Conservation (phyloP, 1,140 invertebrate species). For the Venustaconcha ellipsiformis region DNA sequence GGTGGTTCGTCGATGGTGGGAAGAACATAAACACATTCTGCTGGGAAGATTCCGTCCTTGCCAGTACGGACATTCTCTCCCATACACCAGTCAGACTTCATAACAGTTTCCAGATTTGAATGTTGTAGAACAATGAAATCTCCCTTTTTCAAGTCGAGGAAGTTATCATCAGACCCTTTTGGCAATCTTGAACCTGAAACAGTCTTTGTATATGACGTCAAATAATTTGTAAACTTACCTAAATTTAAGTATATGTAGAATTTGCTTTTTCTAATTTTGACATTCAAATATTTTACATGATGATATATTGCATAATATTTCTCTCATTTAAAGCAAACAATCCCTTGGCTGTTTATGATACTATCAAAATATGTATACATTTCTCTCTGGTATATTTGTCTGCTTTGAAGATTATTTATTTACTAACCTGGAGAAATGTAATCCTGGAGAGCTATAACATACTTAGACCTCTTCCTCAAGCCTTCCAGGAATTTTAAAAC, state of each 20-base stretch:
- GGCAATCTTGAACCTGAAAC: neutral
- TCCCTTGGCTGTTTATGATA: too few relatives aligned
- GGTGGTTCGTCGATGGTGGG: conserved; percentile 95
- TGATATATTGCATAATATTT: too few relatives aligned
- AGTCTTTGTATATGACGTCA: too few relatives aligned
- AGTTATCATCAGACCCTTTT: conserved; percentile 83
- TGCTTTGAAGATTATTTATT: too few relatives aligned
- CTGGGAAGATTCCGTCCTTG: conserved; percentile 88
- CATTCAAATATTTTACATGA: too few relatives aligned
- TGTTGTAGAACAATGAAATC: conserved; percentile 96
- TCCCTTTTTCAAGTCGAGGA: conserved; percentile 92
- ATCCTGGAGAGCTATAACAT: conserved; percentile 95
- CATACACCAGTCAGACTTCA: conserved; percentile 95
- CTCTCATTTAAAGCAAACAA: too few relatives aligned
- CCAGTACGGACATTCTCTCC: conserved; percentile 72
- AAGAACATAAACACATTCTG: conserved; percentile 96
- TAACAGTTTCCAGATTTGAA: conserved; percentile 91
- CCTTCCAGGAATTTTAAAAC: conserved; percentile 98
- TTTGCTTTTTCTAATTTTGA: too few relatives aligned
- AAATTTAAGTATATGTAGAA: too few relatives aligned
- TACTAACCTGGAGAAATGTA: conserved; percentile 79
- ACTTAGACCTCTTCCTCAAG: conserved; percentile 95
- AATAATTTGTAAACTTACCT: too few relatives aligned
- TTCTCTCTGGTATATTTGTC: too few relatives aligned
- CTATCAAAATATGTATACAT: too few relatives aligned